These are phyloP conservation scores for Kuschelorhynchus macadamiae DNA, from an alignment of 2,888 invertebrate genomes.

Conservation along the genomic window DNA sequence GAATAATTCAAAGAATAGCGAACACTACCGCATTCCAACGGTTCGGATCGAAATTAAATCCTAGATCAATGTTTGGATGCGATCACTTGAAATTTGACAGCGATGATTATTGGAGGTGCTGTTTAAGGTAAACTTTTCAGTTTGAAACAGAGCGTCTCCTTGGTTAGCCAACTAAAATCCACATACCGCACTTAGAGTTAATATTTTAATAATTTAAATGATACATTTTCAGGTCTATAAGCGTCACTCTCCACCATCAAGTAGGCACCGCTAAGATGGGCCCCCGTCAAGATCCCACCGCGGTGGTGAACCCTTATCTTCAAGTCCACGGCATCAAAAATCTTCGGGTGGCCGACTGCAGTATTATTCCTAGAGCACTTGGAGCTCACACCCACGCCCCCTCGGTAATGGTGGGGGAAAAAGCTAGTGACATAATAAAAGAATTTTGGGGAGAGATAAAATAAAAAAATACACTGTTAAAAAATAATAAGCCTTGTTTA, in stretches of 20 bases:
- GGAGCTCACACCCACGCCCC: slow-evolving; percentile 79
- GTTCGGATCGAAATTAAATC: slow-evolving; percentile 73
- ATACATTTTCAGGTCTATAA: slow-evolving; percentile 69
- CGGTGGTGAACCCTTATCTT: slow-evolving; percentile 68
- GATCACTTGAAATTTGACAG: slow-evolving; percentile 70
- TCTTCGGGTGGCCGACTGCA: slow-evolving; percentile 78
- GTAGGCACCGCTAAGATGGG: slow-evolving; percentile 75
- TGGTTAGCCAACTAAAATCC: no score
- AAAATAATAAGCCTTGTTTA: not conserved
- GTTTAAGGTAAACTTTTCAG: slow-evolving; percentile 64
- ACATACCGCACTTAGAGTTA: no score
- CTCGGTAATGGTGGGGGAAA: slow-evolving; percentile 81
- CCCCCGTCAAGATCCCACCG: slow-evolving; percentile 66
- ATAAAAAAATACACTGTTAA: no score
- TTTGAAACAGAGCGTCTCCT: no score
- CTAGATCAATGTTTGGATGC: slow-evolving; percentile 73
- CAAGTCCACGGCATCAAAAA: slow-evolving; percentile 73
- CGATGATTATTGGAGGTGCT: slow-evolving; percentile 80
- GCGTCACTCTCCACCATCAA: slow-evolving; percentile 78
- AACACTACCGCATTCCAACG: slow-evolving; percentile 70
- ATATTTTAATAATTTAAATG: no score
- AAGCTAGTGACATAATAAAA: slow-evolving; percentile 77
- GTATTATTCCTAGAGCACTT: slow-evolving; percentile 77
- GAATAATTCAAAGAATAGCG: slow-evolving; percentile 68
- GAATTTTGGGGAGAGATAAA: slow-evolving; percentile 66